Evolutionary conservation across 2,113 vertebrate species (phyloP).

Genomic region (Procapra przewalskii): DNA sequence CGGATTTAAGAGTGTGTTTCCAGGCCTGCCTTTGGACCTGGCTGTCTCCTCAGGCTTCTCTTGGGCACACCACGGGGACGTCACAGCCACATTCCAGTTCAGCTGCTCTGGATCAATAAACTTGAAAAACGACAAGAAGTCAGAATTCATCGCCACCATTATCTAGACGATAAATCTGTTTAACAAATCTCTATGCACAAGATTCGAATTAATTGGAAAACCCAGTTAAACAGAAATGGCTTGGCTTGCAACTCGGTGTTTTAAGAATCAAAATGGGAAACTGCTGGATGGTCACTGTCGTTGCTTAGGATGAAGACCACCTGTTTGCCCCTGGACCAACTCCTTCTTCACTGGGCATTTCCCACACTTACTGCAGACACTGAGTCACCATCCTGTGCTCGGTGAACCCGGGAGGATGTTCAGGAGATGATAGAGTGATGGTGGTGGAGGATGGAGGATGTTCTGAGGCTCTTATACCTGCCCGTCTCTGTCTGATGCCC

Average conservation of each 20-base stretch:
- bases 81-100: background rate
- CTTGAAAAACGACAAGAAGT: background rate
- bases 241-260: background rate
- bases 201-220: background rate
- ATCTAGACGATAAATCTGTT: background rate
- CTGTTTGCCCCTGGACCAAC: background rate
- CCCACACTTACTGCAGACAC: background rate
- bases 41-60: background rate
- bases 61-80: background rate
- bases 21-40: background rate
- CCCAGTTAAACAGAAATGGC: background rate
- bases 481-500: background rate
- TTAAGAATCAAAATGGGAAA: background rate
- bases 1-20: accelerated
- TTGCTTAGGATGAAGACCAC: background rate
- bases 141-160: background rate
- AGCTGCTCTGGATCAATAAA: background rate
- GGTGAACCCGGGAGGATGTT: background rate
- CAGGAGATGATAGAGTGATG: background rate
- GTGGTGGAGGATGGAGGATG: background rate
- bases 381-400: accelerated
- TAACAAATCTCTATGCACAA: background rate
- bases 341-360: background rate
- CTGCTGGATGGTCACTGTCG: accelerated
- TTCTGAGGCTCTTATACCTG: background rate